Evolutionary conservation across 92 coral and sea anemone species (phyloP).

Genomic region (Epizoanthus stellaris): DNA sequence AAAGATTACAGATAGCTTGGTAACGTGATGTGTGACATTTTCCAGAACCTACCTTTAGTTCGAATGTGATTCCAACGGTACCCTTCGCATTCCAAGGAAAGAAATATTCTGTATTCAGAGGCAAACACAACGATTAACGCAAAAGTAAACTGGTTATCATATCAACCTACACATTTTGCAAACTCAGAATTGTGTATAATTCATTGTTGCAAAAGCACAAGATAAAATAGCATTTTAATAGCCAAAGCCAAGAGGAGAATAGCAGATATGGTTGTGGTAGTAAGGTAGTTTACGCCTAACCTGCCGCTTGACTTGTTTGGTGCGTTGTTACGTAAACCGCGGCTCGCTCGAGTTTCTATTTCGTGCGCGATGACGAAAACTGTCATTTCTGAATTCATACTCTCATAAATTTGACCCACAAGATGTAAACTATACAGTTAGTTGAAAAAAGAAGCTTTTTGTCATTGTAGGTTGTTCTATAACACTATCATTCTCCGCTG

Average conservation of each 20-base stretch:
- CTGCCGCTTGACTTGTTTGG: background rate
- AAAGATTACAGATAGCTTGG: background rate
- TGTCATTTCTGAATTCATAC: slow-evolving; percentile 35
- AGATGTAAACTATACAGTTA: background rate
- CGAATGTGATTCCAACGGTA: slow-evolving; percentile 17
- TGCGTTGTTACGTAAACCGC: background rate
- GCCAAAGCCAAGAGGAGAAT: no score
- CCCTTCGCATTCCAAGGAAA: slow-evolving; percentile 32
- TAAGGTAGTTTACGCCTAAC: no score
- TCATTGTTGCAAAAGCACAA: no score
- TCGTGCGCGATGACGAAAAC: slow-evolving; percentile 37
- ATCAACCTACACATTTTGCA: no score
- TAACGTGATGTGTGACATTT: background rate
- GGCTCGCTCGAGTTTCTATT: slow-evolving; percentile 13
- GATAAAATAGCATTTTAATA: no score
- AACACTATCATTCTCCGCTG: background rate
- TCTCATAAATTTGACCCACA: slow-evolving; percentile 16
- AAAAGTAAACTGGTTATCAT: no score
- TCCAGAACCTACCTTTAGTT: slow-evolving; percentile 30
- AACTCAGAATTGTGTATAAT: no score
- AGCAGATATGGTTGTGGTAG: no score
- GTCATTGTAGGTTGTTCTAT: background rate
- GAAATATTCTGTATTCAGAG: background rate
- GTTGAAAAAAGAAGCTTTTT: background rate
- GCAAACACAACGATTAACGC: background rate